These are phyloP conservation scores for Otus scops DNA, from an alignment of 2,797 vertebrate genomes.

Conservation along the genomic window DNA sequence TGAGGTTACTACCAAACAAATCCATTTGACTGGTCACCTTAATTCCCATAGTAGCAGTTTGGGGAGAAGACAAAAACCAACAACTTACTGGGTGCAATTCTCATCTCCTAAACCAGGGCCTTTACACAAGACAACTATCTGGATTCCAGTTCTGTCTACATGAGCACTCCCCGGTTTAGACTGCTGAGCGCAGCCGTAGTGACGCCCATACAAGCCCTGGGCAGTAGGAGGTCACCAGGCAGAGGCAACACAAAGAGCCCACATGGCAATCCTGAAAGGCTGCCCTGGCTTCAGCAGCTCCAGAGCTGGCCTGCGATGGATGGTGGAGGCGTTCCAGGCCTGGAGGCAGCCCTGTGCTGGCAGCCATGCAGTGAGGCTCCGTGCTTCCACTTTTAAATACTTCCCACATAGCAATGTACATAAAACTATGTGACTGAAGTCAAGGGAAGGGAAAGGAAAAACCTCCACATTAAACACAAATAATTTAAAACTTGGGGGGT, in stretches of 20 bases:
- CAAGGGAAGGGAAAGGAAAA: neutral
- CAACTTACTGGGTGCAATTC: neutral
- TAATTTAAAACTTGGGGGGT: neutral
- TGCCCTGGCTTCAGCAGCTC: neutral
- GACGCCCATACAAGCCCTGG: neutral
- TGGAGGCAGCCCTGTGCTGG: neutral
- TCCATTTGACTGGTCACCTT: neutral
- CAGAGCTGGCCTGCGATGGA: neutral
- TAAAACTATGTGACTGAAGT: neutral
- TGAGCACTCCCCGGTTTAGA: neutral
- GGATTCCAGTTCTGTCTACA: neutral
- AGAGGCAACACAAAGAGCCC: neutral
- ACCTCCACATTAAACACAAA: neutral
- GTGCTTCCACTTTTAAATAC: neutral
- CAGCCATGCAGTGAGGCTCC: neutral
- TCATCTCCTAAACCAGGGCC: neutral
- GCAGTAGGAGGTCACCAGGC: neutral
- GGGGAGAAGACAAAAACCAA: neutral
- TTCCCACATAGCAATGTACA: neutral
- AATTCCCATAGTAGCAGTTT: neutral
- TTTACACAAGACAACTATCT: neutral
- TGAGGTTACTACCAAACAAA: constrained; percentile 3
- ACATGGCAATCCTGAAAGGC: neutral
- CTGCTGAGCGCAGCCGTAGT: neutral
- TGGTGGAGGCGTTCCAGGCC: neutral